phyloP scores from a whole-genome alignment of 2,797 vertebrate genomes.

The Halcyon badia region DNA sequence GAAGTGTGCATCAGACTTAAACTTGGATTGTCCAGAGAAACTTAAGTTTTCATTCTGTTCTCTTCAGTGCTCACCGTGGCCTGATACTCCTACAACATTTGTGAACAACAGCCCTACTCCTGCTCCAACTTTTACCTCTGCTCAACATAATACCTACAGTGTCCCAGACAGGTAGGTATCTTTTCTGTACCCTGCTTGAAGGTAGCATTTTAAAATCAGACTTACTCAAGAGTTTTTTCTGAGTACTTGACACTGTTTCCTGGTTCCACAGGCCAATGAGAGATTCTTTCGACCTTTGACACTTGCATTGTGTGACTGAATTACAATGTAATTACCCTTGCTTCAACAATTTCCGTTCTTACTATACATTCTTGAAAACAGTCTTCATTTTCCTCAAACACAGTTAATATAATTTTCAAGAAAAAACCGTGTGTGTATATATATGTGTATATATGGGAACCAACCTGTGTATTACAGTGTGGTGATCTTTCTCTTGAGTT shows the following conservation, averaged over 20 bases:
- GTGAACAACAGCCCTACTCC: constrained; percentile 89
- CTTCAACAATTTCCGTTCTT: background rate
- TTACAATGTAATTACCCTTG: background rate
- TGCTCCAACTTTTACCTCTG: constrained; percentile 87
- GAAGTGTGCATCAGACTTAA: background rate
- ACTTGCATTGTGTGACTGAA: background rate
- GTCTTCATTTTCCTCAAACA: background rate
- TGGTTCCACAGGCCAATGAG: background rate
- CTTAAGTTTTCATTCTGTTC: constrained; percentile 24
- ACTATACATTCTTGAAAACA: background rate
- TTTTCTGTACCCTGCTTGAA: background rate
- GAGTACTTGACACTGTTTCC: background rate
- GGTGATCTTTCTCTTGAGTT: background rate
- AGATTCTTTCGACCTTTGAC: background rate
- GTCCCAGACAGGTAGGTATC: constrained; percentile 89
- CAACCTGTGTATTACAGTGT: background rate
- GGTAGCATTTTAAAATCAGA: background rate
- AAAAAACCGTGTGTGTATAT: background rate
- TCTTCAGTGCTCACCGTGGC: constrained; percentile 93
- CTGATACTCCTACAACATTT: constrained; percentile 87
- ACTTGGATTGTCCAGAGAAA: background rate
- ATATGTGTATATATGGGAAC: too few species aligned
- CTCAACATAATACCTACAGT: constrained; percentile 87
- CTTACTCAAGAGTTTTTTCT: background rate
- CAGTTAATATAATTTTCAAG: background rate